These are phyloP conservation scores for Acleris cristana DNA, from an alignment of 2,888 invertebrate genomes.

Conservation along the genomic window DNA sequence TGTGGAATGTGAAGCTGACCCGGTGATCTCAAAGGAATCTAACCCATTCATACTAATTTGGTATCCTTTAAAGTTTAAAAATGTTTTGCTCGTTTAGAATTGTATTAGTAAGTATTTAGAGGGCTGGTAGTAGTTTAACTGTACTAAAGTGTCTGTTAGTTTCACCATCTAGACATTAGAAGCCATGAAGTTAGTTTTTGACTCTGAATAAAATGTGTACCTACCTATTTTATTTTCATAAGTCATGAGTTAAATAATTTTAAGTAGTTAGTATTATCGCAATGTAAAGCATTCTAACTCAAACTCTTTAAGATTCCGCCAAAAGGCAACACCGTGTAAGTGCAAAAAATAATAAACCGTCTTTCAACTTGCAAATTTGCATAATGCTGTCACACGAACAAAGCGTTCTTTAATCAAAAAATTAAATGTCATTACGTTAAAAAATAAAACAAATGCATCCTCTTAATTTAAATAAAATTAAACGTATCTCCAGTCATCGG, in stretches of 20 bases:
- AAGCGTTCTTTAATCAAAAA: constrained; percentile 14
- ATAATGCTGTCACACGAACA: constrained; percentile 16
- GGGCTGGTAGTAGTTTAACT: background rate
- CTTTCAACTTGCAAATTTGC: constrained; percentile 7
- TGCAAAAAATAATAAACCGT: background rate
- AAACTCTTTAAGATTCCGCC: too few species aligned
- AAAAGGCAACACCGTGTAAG: background rate
- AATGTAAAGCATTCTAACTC: background rate
- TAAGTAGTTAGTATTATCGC: background rate
- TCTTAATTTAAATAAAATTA: constrained; percentile 30
- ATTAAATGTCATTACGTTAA: constrained; percentile 6
- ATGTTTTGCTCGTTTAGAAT: constrained; percentile 22
- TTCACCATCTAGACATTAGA: too few species aligned
- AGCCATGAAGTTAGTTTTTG: too few species aligned
- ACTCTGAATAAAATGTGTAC: too few species aligned
- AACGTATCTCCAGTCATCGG: constrained; percentile 48
- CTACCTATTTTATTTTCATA: too few species aligned
- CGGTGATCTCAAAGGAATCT: constrained; percentile 32
- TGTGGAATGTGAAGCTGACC: constrained; percentile 10
- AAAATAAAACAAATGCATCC: constrained; percentile 17
- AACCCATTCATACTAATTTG: constrained; percentile 30
- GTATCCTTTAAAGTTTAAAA: constrained; percentile 25
- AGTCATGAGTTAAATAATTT: background rate
- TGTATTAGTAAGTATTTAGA: background rate
- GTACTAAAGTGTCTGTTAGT: too few species aligned